Evolutionary conservation across 2,888 invertebrate genomes (phyloP).

Genomic region (Cantharis rustica): DNA sequence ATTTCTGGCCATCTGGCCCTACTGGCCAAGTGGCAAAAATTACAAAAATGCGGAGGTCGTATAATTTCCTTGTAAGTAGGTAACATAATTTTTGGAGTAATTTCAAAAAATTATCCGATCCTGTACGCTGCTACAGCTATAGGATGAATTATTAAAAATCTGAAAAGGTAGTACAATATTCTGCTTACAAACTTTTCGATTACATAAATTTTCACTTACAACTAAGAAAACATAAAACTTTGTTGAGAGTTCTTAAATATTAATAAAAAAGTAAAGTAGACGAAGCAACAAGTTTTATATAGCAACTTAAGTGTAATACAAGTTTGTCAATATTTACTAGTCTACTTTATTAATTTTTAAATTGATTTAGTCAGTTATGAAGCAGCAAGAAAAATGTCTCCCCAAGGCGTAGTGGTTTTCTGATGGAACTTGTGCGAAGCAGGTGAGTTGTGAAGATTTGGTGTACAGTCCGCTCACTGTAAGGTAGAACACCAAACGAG

Average conservation of each 20-base stretch:
- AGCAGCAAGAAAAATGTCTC: conserved; percentile 7
- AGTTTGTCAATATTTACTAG: background rate
- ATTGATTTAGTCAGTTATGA: background rate
- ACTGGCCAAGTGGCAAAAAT: too few species aligned
- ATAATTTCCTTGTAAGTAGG: too few species aligned
- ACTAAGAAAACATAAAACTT: background rate
- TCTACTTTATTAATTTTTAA: background rate
- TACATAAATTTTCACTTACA: background rate
- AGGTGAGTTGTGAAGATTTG: conserved; percentile 42
- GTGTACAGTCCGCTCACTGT: conserved; percentile 80
- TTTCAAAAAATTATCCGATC: background rate
- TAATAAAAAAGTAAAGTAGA: background rate
- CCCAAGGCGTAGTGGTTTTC: conserved; percentile 12
- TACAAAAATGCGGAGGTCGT: too few species aligned
- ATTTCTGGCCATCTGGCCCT: too few species aligned
- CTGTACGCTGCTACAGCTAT: background rate
- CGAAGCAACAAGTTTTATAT: background rate
- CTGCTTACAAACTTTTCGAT: background rate
- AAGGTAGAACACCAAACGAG: conserved; percentile 96
- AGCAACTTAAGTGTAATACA: background rate
- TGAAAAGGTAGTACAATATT: background rate
- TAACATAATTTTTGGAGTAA: too few species aligned
- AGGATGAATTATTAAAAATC: background rate
- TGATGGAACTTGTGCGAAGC: conserved; percentile 7
- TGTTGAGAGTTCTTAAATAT: background rate